Conservation (phyloP, 2,888 invertebrate species). For the Plutella xylostella region DNA sequence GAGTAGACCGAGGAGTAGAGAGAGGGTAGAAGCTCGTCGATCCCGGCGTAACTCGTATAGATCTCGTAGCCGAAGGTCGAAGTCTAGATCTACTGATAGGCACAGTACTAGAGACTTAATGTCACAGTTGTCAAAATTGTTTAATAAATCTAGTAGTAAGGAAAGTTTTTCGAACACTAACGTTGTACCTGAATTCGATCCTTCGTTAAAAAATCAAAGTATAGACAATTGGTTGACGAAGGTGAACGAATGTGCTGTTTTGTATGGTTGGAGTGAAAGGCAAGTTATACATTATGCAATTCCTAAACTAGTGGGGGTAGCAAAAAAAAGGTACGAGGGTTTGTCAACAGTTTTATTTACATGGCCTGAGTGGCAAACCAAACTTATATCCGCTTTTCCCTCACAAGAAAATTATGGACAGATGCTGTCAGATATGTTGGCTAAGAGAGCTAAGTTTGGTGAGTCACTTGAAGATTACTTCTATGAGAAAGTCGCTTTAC, state of each 20-base stretch:
- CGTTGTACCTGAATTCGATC: conserved; percentile 15
- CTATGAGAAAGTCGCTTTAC: conserved; percentile 12
- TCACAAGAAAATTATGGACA: conserved; percentile 22
- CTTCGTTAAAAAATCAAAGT: conserved; percentile 9
- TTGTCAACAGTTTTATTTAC: conserved; percentile 17
- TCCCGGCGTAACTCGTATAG: too few relatives aligned
- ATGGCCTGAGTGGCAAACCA: conserved; percentile 24
- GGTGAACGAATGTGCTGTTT: conserved; percentile 16
- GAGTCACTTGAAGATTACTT: conserved; percentile 18
- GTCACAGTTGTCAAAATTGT: too few relatives aligned
- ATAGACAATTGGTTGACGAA: conserved; percentile 14
- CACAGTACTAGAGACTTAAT: too few relatives aligned
- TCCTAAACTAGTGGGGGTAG: conserved; percentile 19
- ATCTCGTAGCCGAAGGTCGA: too few relatives aligned
- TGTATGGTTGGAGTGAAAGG: conserved; percentile 21
- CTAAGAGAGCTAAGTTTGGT: conserved; percentile 14
- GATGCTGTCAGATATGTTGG: conserved; percentile 20
- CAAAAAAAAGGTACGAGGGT: conserved; percentile 20
- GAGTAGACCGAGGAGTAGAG: too few relatives aligned
- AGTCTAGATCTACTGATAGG: too few relatives aligned
- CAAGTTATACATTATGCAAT: conserved; percentile 17
- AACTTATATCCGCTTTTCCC: conserved; percentile 20
- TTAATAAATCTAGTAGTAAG: too few relatives aligned
- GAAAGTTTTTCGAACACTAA: too few relatives aligned
- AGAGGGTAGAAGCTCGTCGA: too few relatives aligned